These are phyloP conservation scores for Malurus splendens DNA, from an alignment of 2,797 vertebrate genomes.

Conservation along the genomic window DNA sequence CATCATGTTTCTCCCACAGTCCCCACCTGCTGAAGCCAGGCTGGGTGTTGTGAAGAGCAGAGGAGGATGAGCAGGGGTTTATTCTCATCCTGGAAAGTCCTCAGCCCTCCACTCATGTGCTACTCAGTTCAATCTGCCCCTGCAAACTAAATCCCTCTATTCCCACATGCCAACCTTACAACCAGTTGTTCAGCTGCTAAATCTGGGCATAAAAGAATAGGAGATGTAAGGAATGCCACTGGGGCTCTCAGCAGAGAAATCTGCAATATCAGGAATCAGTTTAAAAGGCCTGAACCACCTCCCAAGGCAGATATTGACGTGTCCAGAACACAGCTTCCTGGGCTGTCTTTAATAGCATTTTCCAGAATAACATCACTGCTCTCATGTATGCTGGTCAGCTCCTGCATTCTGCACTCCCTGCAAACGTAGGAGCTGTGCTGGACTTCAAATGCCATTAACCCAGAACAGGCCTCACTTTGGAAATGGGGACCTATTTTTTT, in stretches of 20 bases:
- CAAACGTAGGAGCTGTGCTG: neutral
- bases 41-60: neutral
- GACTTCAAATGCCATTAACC: neutral
- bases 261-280: neutral
- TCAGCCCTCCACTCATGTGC: neutral
- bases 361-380: neutral
- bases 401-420: neutral
- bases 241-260: neutral
- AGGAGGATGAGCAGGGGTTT: neutral
- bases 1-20: neutral
- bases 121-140: neutral
- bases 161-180: neutral
- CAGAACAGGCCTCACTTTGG: neutral
- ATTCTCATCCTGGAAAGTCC: neutral
- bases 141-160: neutral
- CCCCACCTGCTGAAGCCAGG: neutral
- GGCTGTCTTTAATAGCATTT: neutral
- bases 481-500: neutral
- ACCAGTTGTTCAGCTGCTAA: neutral
- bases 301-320: neutral
- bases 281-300: neutral
- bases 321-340: neutral
- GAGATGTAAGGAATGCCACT: neutral
- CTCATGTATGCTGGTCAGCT: neutral
- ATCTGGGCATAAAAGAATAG: neutral